These are phyloP conservation scores for Potamarius usumacintae DNA, from an alignment of 2,113 vertebrate species.

Conservation along the genomic window DNA sequence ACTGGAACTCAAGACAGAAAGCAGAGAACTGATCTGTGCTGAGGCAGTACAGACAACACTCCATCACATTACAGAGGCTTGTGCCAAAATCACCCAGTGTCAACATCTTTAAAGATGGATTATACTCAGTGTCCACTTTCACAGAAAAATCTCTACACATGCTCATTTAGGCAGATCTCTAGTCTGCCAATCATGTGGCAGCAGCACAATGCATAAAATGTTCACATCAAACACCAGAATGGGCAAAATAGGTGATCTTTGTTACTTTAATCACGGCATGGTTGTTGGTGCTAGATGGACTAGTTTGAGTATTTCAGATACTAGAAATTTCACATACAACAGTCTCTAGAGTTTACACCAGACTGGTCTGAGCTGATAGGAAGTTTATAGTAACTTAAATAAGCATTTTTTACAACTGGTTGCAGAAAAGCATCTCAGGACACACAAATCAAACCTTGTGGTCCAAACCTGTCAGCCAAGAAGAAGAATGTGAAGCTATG, in stretches of 20 bases:
- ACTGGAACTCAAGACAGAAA: no score
- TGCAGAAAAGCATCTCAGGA: not conserved
- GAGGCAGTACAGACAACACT: no score
- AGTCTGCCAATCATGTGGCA: not conserved
- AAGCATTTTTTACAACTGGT: not conserved
- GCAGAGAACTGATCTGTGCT: no score
- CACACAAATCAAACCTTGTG: not conserved
- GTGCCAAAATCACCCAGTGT: no score
- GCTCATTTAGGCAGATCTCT: no score
- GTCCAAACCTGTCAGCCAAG: not conserved
- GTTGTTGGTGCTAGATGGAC: not conserved
- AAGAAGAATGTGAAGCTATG: not conserved
- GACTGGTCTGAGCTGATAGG: not conserved
- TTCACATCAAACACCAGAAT: no score
- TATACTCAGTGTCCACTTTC: not conserved
- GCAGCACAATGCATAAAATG: not conserved
- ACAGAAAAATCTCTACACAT: not conserved
- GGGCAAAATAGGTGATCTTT: no score
- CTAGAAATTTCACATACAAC: not conserved
- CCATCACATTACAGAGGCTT: no score
- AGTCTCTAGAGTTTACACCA: not conserved
- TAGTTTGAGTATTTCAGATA: not conserved
- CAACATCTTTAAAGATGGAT: no score
- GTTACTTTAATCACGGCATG: no score
- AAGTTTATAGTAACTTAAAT: not conserved